Evolutionary conservation across 2,797 vertebrate genomes (phyloP).

Genomic region (Melanotaenia nigrans): DNA sequence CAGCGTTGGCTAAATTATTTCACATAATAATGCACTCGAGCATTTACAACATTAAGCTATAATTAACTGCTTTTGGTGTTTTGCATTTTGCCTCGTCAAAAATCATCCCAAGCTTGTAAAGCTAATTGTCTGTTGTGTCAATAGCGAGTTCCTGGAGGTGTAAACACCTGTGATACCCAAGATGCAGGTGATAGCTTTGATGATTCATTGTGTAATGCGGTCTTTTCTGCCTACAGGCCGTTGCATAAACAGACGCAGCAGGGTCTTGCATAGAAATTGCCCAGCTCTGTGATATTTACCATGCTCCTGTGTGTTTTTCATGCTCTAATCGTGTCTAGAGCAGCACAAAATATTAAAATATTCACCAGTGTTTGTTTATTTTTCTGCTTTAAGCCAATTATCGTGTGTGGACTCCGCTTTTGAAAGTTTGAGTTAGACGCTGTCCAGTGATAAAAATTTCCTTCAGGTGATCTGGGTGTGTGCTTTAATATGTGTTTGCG

Average conservation of each 20-base stretch:
- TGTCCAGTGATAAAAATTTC: conserved; percentile 32
- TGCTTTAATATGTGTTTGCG: neutral
- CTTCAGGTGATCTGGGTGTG: neutral
- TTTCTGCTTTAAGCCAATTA: conserved; percentile 59
- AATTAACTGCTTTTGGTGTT: neutral
- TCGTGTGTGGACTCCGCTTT: conserved; percentile 38
- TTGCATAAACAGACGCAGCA: conserved; percentile 38
- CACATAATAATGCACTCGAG: neutral
- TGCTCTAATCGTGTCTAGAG: conserved; percentile 56
- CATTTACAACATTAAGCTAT: neutral
- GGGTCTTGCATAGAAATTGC: conserved; percentile 35
- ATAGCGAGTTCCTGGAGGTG: conserved; percentile 14
- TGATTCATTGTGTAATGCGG: conserved; percentile 1
- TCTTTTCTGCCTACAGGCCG: conserved; percentile 26
- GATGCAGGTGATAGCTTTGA: conserved; percentile 49
- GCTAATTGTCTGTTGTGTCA: conserved; percentile 9
- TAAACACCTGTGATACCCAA: conserved; percentile 18
- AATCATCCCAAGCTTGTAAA: conserved; percentile 5
- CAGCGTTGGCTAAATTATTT: neutral
- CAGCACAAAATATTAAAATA: conserved; percentile 61
- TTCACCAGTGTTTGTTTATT: conserved; percentile 67
- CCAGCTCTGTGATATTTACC: conserved; percentile 27
- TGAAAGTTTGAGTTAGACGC: conserved; percentile 49
- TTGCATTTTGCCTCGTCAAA: conserved; percentile 15
- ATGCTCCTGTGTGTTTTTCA: conserved; percentile 29